Evolutionary conservation across 1,140 invertebrate genomes (phyloP).

Genomic region (Nixonia krombeini): DNA sequence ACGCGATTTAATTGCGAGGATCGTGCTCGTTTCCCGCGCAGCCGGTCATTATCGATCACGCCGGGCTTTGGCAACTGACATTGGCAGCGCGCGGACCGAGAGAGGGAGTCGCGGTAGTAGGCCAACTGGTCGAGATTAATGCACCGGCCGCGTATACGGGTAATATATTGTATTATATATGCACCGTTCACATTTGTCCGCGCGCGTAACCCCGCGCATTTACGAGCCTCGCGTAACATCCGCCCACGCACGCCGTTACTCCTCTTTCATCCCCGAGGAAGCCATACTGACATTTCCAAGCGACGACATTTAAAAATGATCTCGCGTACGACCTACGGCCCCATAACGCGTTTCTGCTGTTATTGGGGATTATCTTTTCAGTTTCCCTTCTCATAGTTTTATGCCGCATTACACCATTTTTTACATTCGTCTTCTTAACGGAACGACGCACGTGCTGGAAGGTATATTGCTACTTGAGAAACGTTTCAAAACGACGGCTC

Average conservation of each 20-base stretch:
- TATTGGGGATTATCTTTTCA: slow-evolving; percentile 22
- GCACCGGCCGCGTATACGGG: slow-evolving; percentile 25
- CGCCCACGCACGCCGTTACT: slow-evolving; percentile 14
- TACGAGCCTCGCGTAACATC: slow-evolving; percentile 2
- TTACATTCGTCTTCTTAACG: background rate
- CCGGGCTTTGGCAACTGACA: slow-evolving; percentile 30
- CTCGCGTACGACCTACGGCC: background rate
- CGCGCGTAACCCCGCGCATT: slow-evolving; percentile 10
- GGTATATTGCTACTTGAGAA: no score
- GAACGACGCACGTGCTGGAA: no score
- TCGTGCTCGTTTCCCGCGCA: no score
- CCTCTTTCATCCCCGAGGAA: slow-evolving; percentile 1
- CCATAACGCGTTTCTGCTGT: slow-evolving; percentile 32
- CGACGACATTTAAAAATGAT: slow-evolving; percentile 21
- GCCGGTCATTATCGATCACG: slow-evolving; percentile 30
- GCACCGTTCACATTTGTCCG: background rate
- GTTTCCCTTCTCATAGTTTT: slow-evolving; percentile 6
- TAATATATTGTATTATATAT: slow-evolving; percentile 1
- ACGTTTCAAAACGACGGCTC: no score
- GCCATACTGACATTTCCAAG: slow-evolving; percentile 25
- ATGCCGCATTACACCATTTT: slow-evolving; percentile 3
- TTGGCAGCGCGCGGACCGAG: slow-evolving; percentile 10
- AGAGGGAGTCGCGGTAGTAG: slow-evolving; percentile 29
- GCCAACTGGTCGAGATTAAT: slow-evolving; percentile 44
- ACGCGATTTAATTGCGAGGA: slow-evolving; percentile 9